A percentile compares a stretch with the other conserved stretches of the same genome.
Conservation (phyloP, 2,888 invertebrate genomes). For the Epicampocera succincta region DNA sequence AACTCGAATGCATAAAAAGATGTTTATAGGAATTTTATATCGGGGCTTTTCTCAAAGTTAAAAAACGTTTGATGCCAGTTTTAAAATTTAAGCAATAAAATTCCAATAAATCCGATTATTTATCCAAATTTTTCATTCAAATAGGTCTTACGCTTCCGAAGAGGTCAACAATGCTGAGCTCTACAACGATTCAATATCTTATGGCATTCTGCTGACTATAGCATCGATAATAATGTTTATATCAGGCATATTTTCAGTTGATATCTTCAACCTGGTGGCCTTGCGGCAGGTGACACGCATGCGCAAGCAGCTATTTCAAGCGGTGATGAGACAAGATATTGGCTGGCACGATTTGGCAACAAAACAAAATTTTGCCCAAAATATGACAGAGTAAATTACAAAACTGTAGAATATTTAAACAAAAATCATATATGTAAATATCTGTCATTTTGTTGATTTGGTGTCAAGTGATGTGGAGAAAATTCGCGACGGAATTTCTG, state of each 20-base stretch:
- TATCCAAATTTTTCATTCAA: too few species aligned
- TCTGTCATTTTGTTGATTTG: neutral
- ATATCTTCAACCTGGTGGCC: conserved; percentile 86
- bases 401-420: neutral
- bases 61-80: too few species aligned
- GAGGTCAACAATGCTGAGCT: conserved; percentile 84
- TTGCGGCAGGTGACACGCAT: conserved; percentile 85
- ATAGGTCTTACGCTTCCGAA: conserved; percentile 83
- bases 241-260: conserved; percentile 85
- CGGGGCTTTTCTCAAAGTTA: too few species aligned
- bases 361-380: conserved; percentile 88
- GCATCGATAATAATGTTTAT: conserved; percentile 85
- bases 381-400: conserved; percentile 88
- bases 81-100: too few species aligned
- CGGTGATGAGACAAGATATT: conserved; percentile 88
- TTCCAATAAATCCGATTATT: neutral
- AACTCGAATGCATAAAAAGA: too few species aligned
- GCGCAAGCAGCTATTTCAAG: conserved; percentile 84
- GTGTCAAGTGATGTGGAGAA: conserved; percentile 87
- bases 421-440: neutral
- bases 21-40: too few species aligned
- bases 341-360: conserved; percentile 88
- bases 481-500: conserved; percentile 92
- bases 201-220: conserved; percentile 85
- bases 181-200: conserved; percentile 86